Percentiles rank a stretch among this genome's conserved stretches.
phyloP scores from a whole-genome alignment of 2,113 vertebrate genomes.

The Cheilinus undulatus region DNA sequence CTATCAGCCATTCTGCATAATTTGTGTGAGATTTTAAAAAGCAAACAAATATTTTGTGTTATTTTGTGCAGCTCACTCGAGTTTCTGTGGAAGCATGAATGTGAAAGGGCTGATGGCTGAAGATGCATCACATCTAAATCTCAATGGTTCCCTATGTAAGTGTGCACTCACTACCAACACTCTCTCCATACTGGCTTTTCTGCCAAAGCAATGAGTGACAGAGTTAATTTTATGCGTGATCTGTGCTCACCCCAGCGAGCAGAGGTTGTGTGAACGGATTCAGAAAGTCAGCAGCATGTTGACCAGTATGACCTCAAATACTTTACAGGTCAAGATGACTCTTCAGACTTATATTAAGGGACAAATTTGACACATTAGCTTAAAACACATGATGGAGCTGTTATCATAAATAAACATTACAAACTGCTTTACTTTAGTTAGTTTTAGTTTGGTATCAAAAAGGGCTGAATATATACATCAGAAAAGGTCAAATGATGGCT shows the following conservation, averaged over 20 bases:
- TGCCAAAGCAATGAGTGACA: slow-evolving; percentile 41
- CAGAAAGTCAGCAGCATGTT: slow-evolving; percentile 31
- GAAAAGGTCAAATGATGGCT: background rate
- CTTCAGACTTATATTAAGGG: background rate
- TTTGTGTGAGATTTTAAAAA: slow-evolving; percentile 29
- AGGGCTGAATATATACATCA: too few species aligned
- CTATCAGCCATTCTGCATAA: background rate
- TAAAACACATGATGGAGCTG: too few species aligned
- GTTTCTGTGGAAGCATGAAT: slow-evolving; percentile 88
- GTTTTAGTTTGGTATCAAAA: background rate
- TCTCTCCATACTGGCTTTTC: background rate
- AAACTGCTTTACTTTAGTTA: background rate
- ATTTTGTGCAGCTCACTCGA: slow-evolving; percentile 89
- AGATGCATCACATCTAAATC: slow-evolving; percentile 82
- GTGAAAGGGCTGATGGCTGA: slow-evolving; percentile 85
- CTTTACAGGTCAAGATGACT: slow-evolving; percentile 1
- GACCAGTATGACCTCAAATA: slow-evolving; percentile 44
- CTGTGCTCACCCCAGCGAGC: slow-evolving; percentile 29
- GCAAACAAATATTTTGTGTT: slow-evolving; percentile 57
- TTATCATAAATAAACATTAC: background rate
- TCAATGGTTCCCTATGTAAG: slow-evolving; percentile 92
- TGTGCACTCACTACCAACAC: slow-evolving; percentile 43
- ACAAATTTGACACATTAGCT: background rate
- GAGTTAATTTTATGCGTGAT: slow-evolving; percentile 67
- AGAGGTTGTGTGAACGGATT: slow-evolving; percentile 69